A percentile compares a stretch with the other conserved stretches of the same genome.
phyloP scores from a whole-genome alignment of 2,113 vertebrate species.

The Chaenogobius annularis region DNA sequence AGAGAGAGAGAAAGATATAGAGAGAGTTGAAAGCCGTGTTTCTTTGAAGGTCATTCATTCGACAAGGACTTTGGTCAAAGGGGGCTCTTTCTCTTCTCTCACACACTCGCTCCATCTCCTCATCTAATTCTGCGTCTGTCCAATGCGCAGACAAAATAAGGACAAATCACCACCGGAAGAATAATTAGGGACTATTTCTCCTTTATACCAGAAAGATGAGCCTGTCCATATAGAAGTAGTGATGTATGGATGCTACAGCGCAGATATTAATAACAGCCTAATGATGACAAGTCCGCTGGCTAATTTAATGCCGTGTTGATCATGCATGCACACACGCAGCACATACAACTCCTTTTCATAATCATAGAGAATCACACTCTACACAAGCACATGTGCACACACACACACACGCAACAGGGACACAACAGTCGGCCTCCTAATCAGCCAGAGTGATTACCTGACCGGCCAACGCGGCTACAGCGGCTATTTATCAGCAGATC shows the following conservation, averaged over 20 bases:
- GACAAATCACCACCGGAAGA: constrained; percentile 56
- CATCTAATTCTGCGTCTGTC: constrained; percentile 9
- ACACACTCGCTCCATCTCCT: constrained; percentile 21
- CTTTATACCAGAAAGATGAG: constrained; percentile 48
- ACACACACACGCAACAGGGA: constrained; percentile 23
- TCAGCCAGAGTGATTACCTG: constrained; percentile 67
- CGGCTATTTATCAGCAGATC: constrained; percentile 61
- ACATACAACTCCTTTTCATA: constrained; percentile 1
- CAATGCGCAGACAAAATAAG: constrained; percentile 44
- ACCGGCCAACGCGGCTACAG: constrained; percentile 44
- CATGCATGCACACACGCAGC: constrained; percentile 26
- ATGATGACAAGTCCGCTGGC: constrained; percentile 67
- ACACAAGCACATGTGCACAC: constrained; percentile 3
- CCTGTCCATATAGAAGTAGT: constrained; percentile 45
- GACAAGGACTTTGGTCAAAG: constrained; percentile 46
- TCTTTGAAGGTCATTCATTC: constrained; percentile 51
- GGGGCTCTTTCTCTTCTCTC: neutral
- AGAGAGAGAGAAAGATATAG: too few species aligned
- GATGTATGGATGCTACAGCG: constrained; percentile 66
- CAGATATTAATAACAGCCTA: constrained; percentile 75
- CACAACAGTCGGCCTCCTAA: constrained; percentile 39
- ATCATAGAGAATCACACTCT: constrained; percentile 5
- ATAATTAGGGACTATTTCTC: constrained; percentile 25
- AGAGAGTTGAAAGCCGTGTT: constrained; percentile 26
- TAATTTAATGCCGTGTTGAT: constrained; percentile 73